Percentiles rank a stretch among this genome's conserved stretches.
Conservation (phyloP, 2,888 invertebrate species). For the Rhingia campestris region DNA sequence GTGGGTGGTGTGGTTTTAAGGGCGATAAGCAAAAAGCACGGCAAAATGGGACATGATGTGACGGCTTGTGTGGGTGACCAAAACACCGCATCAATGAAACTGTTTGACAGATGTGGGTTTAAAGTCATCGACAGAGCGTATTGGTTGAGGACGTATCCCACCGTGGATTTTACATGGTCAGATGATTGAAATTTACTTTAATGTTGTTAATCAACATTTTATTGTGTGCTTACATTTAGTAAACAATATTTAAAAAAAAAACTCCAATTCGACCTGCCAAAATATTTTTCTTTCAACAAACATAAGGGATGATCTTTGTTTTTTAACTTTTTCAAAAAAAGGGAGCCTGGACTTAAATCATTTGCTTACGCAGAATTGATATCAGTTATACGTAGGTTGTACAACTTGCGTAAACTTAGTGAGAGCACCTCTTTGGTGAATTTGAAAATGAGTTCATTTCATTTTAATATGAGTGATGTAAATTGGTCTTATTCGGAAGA, state of each 20-base stretch:
- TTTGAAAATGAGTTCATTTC: too few relatives aligned
- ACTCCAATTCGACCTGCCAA: too few relatives aligned
- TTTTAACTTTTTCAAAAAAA: too few relatives aligned
- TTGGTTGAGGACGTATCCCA: constrained; percentile 76
- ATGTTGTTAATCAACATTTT: not conserved
- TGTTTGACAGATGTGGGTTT: constrained; percentile 78
- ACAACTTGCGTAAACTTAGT: too few relatives aligned
- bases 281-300: too few relatives aligned
- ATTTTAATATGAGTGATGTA: too few relatives aligned
- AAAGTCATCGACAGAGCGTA: constrained; percentile 75
- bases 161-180: constrained; percentile 71
- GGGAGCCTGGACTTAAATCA: too few relatives aligned
- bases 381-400: too few relatives aligned
- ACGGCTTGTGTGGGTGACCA: constrained; percentile 77
- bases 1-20: constrained; percentile 76
- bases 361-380: too few relatives aligned
- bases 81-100: constrained; percentile 76
- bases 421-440: too few relatives aligned
- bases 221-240: not conserved
- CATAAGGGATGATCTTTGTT: too few relatives aligned
- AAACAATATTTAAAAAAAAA: not conserved
- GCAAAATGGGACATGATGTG: constrained; percentile 77
- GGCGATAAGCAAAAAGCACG: constrained; percentile 76
- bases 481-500: too few relatives aligned
- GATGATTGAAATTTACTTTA: constrained; percentile 62